A percentile compares a stretch with the other conserved stretches of the same genome.
Evolutionary conservation across 2,888 invertebrate species (phyloP).

Genomic region (Oligia strigilis): DNA sequence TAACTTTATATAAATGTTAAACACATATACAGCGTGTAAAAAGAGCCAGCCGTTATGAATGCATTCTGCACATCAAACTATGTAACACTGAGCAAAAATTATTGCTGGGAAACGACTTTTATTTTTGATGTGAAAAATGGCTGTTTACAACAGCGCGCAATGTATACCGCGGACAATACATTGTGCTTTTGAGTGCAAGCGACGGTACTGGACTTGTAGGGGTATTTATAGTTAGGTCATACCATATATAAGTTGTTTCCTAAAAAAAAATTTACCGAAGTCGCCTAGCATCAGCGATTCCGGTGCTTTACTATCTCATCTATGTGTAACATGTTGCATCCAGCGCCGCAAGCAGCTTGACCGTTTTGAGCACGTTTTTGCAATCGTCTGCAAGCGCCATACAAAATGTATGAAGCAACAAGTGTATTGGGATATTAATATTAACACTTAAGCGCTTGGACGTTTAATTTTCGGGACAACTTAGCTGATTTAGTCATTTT

Average conservation of each 20-base stretch:
- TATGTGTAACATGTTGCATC: neutral
- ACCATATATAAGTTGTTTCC: no score
- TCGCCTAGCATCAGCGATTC: neutral
- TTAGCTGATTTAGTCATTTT: no score
- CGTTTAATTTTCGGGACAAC: no score
- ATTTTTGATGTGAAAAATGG: neutral
- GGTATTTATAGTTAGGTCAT: neutral
- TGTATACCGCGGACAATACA: neutral
- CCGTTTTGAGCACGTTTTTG: constrained; percentile 49
- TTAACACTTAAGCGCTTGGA: no score
- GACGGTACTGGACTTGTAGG: no score
- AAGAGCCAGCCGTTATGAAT: neutral
- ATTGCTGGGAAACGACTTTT: neutral
- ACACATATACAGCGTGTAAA: neutral
- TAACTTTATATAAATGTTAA: neutral
- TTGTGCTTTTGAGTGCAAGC: neutral
- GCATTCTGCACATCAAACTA: neutral
- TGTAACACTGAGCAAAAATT: neutral
- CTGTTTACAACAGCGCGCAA: neutral
- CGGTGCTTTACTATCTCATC: neutral
- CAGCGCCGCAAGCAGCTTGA: constrained; percentile 11
- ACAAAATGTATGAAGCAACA: constrained; percentile 61
- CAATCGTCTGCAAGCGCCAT: constrained; percentile 25
- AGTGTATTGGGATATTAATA: constrained; percentile 46
- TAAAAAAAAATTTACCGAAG: no score